Percentiles rank a stretch among this genome's conserved stretches.
These are phyloP conservation scores for Cottoperca gobio DNA, from an alignment of 2,797 vertebrate species.

Conservation along the genomic window DNA sequence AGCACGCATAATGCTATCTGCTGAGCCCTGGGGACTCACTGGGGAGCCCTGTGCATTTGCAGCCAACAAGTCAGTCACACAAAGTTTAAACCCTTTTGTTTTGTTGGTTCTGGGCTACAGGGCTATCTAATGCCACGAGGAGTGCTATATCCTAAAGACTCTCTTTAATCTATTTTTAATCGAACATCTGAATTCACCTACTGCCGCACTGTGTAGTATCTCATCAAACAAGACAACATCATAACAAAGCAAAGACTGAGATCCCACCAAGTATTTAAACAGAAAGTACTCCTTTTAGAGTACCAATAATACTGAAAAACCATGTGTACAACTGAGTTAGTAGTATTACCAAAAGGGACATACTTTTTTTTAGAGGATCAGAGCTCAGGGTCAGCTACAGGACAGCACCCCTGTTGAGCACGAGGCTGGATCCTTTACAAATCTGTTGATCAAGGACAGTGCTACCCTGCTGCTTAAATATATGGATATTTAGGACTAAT, in stretches of 20 bases:
- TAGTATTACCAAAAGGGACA: conserved; percentile 1
- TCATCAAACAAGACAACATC: conserved; percentile 1
- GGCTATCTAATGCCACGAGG: not conserved
- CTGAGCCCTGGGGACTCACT: conserved; percentile 68
- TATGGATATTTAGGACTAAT: conserved; percentile 5
- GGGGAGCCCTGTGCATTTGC: conserved; percentile 58
- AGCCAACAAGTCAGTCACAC: conserved; percentile 56
- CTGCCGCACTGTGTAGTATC: not conserved
- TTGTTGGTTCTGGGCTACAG: conserved; percentile 35
- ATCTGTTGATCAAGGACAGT: conserved; percentile 3
- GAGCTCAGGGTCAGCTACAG: conserved; percentile 21
- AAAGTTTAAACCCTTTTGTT: conserved; percentile 47
- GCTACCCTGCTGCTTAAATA: conserved; percentile 12
- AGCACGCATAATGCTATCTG: conserved; percentile 72
- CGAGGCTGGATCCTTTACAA: not conserved
- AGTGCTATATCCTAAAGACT: conserved; percentile 3
- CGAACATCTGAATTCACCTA: not conserved
- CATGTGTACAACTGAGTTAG: not conserved
- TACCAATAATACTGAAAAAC: not conserved
- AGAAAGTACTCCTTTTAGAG: not conserved
- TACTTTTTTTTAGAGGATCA: conserved; percentile 1
- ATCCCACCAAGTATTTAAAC: not conserved
- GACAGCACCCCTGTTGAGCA: not conserved
- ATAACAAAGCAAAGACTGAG: not conserved
- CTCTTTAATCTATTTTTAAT: not conserved